Base-by-base conservation (phyloP, 2,888 invertebrate genomes). In the Pinctada fucata region DNA sequence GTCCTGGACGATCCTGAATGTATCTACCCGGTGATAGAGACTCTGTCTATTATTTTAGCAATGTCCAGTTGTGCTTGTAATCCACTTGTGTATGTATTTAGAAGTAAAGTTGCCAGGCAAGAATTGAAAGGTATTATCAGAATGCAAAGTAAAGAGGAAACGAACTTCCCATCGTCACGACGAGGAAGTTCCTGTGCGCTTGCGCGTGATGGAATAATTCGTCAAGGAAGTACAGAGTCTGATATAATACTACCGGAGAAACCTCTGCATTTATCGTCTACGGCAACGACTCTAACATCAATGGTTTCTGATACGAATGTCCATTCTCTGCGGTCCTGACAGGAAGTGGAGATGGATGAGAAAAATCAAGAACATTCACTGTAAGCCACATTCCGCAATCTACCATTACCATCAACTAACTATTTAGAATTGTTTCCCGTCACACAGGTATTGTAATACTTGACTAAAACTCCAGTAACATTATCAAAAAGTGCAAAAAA, bases 51-150 rank as follows among this genome's bases (percentile, higher is more conserved):
- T 66, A 86, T 89, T 50, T 92, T 96, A 76, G 91, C 94, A 6
- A 94, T 95, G 70, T 93, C 94, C 63, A 95, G 95, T 72, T 94
- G 95, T 75, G 93, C 95, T 66, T 94, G 95, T 47, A 96, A 96
- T 71, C 96, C 96, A 31, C 94, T 96, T 89, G 93, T 96, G 72
- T 96, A 96, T 91, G 96, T 96, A 58, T 95, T 96, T 92, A 94
- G 96, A 45, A 88, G 87, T 68, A 88, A 88, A 76, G 66, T 85
- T 45, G 85, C 86, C 2, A 84, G 89, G n/a, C 83, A 84, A 51
- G 87, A 89, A 78, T 81, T 90, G 2, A 85, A 79, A 58, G 75
- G 77, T 45, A 85, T 89, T 72, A 72, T 90, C n/a, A 82, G 83
- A 45, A 67, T 84, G 5, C 81, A 82, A 66, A 70, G 76, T 10